Percentiles rank a stretch among this genome's conserved stretches.
phyloP scores from a whole-genome alignment of 2,113 vertebrate genomes.

The Mystacornis crossleyi region DNA sequence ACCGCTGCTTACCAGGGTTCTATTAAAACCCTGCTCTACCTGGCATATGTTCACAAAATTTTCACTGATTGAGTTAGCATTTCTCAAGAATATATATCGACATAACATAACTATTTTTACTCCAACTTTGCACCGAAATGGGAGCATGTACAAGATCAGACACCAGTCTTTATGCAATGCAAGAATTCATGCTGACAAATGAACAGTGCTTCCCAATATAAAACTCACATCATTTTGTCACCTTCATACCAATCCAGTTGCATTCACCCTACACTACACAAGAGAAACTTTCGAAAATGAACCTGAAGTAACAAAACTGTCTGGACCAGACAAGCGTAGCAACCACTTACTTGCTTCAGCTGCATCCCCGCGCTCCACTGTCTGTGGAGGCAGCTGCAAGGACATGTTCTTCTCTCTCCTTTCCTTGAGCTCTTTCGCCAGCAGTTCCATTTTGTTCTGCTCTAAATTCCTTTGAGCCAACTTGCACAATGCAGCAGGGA shows the following conservation, averaged over 20 bases:
- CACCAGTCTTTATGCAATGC: background rate
- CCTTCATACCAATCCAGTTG: background rate
- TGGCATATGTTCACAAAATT: background rate
- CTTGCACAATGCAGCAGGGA: too few relatives aligned
- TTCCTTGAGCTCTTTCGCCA: too few relatives aligned
- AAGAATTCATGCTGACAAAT: background rate
- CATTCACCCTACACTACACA: background rate
- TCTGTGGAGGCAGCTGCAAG: too few relatives aligned
- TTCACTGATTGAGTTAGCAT: background rate
- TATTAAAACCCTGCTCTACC: background rate
- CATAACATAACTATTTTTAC: background rate
- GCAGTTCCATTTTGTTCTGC: too few relatives aligned
- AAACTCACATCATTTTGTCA: background rate
- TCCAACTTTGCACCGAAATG: background rate
- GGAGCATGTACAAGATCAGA: background rate
- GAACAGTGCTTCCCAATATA: background rate
- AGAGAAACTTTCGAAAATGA: background rate
- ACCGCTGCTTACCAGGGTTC: background rate
- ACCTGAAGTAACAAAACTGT: background rate
- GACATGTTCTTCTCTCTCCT: too few relatives aligned
- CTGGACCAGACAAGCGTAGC: background rate
- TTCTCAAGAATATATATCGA: background rate
- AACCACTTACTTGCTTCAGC: too few relatives aligned
- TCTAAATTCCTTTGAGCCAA: too few relatives aligned
- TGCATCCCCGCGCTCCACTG: too few relatives aligned